A percentile compares a stretch with the other conserved stretches of the same genome.
Evolutionary conservation across 2,113 vertebrate genomes (phyloP).

Genomic region (Capricornis sumatraensis): DNA sequence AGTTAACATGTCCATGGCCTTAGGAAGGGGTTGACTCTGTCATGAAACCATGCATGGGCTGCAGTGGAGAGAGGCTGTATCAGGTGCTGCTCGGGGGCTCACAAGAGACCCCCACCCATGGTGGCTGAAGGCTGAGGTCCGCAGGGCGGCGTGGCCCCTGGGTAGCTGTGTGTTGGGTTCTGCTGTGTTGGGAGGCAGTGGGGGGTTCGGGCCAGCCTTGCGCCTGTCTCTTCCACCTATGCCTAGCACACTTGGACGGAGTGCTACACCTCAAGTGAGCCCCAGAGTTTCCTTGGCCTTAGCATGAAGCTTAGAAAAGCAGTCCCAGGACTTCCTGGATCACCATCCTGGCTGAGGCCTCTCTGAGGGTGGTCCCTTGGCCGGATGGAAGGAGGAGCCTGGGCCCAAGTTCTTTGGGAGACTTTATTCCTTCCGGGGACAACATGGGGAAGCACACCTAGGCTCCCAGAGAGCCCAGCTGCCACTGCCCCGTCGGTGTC

Average conservation of each 20-base stretch:
- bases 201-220: slow-evolving; percentile 38
- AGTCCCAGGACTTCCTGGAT: neutral
- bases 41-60: slow-evolving; percentile 60
- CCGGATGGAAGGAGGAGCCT: neutral
- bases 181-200: neutral
- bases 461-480: neutral
- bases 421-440: neutral
- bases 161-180: slow-evolving; percentile 70
- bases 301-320: neutral
- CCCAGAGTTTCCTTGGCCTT: neutral
- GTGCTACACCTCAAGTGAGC: neutral
- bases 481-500: neutral
- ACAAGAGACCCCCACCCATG: slow-evolving; percentile 64
- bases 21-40: slow-evolving; percentile 43
- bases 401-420: neutral
- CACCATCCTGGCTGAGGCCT: neutral
- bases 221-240: slow-evolving; percentile 63
- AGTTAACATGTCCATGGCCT: slow-evolving; percentile 40
- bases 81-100: slow-evolving; percentile 55
- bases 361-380: neutral
- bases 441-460: neutral
- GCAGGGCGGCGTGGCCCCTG: slow-evolving; percentile 59
- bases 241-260: slow-evolving; percentile 68
- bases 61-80: slow-evolving; percentile 58
- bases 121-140: slow-evolving; percentile 57